A percentile compares a stretch with the other conserved stretches of the same genome.
Evolutionary conservation across 2,888 invertebrate genomes (phyloP).

Genomic region (Meiosimyza platycephala): DNA sequence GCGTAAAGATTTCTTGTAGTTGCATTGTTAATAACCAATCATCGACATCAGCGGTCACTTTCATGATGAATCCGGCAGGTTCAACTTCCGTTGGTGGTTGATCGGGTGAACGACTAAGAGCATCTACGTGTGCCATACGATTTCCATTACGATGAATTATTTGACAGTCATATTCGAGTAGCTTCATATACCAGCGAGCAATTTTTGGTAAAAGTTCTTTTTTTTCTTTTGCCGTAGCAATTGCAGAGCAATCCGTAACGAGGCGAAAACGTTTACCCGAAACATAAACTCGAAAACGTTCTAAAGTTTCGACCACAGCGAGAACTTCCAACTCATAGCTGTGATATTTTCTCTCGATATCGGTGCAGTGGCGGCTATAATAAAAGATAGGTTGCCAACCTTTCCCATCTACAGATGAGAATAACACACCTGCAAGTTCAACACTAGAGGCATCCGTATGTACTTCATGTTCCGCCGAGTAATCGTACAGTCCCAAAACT

Average conservation of each 20-base stretch:
- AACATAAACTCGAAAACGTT: too few species aligned
- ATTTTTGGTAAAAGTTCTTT: constrained; percentile 39
- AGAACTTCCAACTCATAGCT: constrained; percentile 38
- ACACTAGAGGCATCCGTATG: constrained; percentile 43
- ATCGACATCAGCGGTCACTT: constrained; percentile 28
- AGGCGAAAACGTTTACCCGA: too few species aligned
- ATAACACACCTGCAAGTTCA: constrained; percentile 40
- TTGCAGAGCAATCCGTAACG: too few species aligned
- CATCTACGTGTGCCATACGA: constrained; percentile 42
- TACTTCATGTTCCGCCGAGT: constrained; percentile 36
- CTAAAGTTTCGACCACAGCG: constrained; percentile 22
- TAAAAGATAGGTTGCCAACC: too few species aligned
- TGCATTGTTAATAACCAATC: constrained; percentile 46
- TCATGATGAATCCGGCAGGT: constrained; percentile 32
- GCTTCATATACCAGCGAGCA: constrained; percentile 46
- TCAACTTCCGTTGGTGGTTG: constrained; percentile 22
- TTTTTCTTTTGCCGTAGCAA: not conserved
- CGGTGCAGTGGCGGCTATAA: constrained; percentile 33
- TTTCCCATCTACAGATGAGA: too few species aligned
- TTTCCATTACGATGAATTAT: constrained; percentile 42
- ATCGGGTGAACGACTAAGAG: constrained; percentile 38
- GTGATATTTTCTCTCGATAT: constrained; percentile 30
- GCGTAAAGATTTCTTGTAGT: constrained; percentile 37
- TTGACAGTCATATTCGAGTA: constrained; percentile 45
- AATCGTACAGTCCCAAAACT: too few species aligned